Percentiles rank a stretch among this genome's conserved stretches.
phyloP scores from a whole-genome alignment of 2,888 invertebrate genomes.

The Phlogophora meticulosa region DNA sequence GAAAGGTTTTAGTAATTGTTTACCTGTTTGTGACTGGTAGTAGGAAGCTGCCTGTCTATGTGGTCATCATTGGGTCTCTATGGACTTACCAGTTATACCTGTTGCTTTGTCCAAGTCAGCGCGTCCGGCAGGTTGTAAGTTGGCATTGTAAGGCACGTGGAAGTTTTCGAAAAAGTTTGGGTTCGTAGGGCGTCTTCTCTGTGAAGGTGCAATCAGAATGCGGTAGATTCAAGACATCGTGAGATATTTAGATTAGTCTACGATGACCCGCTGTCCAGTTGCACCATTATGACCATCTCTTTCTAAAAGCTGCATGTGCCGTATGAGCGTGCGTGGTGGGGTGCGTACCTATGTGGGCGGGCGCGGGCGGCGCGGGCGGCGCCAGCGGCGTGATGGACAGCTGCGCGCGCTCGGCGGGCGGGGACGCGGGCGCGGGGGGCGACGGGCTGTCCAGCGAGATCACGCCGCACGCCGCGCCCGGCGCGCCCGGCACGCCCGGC shows the following conservation, averaged over 20 bases:
- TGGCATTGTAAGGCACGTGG: conserved; percentile 23
- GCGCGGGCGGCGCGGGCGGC: conserved; percentile 36
- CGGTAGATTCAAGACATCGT: background rate
- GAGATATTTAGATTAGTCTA: background rate
- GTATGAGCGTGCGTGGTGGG: background rate
- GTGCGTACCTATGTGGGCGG: conserved; percentile 51
- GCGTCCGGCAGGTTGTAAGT: background rate
- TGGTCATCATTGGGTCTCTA: background rate
- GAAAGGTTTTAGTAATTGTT: background rate
- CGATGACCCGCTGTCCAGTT: background rate
- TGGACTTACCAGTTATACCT: conserved; percentile 18
- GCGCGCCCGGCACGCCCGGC: conserved; percentile 78
- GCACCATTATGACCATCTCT: background rate
- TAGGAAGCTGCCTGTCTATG: background rate
- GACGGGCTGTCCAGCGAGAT: conserved; percentile 93
- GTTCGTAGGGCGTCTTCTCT: background rate
- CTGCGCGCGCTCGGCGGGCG: conserved; percentile 68
- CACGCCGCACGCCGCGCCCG: conserved; percentile 73
- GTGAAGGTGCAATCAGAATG: conserved; percentile 1
- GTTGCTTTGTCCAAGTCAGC: background rate
- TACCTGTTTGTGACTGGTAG: conserved; percentile 24
- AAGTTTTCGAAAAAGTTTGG: background rate
- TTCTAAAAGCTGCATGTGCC: conserved; percentile 5
- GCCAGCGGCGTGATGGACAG: conserved; percentile 77
- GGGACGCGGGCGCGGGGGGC: conserved; percentile 83